Evolutionary conservation across 2,888 invertebrate genomes (phyloP), one percentile per base, ranked within the genome.

Genomic region (Luperina nickerlii): DNA sequence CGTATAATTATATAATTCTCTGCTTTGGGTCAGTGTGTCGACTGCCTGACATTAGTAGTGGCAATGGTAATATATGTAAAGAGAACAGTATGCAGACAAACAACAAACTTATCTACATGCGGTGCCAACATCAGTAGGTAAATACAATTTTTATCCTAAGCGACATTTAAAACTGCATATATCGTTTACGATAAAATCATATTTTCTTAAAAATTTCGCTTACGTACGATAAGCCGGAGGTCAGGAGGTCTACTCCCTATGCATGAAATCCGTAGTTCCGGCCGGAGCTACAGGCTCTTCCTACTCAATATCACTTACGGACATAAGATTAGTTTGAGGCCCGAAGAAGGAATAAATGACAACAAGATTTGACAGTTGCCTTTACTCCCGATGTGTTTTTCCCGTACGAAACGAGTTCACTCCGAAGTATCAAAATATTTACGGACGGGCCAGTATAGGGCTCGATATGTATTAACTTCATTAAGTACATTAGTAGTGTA

Each of bases 11-110:
- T 57, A 48, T 76, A 79, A 83, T 45, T 24, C 38, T 82, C 75
- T n/a, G n/a, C n/a, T 82, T 24, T 54, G 27, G 83, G 65, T 79
- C 65, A 79, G 66, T 79, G 9, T 83, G 83, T 76, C 79, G 24
- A 27, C 24, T 60, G 51, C 48, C 65, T 79, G 51, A 75, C 75
- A 42, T 65, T 79, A 76, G 27, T 48, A 48, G 18, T 32, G 27
- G n/a, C 42, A 32, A 73, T 0, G 20, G 38, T 38, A 38, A 38
- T 38, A 0, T 38, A 11, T 62, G 62, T 77, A 38, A 77, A 51
- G n/a, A 76, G 13, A 76, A 62, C 32, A 48, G 18, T 51, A 15
- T 9, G 15, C 24, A 67, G 18, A 20, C 27, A 45, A 68, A 73
- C 2, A 24, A 32, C 11, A 24, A 45, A 45, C 8, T 13, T 24